A percentile compares a stretch with the other conserved stretches of the same genome.
Evolutionary conservation across 2,797 vertebrate genomes (phyloP).

Genomic region (Falco concolor): DNA sequence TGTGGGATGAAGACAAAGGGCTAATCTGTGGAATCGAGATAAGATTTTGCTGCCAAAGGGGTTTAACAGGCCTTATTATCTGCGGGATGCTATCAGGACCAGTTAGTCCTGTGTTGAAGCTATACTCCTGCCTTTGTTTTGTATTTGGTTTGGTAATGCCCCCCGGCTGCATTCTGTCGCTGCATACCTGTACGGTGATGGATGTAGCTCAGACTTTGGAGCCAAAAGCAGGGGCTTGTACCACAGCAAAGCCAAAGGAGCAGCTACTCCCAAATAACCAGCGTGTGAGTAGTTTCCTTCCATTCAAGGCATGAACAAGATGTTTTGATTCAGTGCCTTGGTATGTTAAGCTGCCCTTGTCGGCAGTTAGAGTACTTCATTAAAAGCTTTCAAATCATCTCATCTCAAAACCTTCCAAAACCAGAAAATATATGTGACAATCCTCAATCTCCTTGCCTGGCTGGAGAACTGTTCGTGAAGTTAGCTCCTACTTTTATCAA

Average conservation of each 20-base stretch:
- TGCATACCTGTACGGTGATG: conserved; percentile 17
- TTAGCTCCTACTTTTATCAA: not conserved
- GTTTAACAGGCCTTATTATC: not conserved
- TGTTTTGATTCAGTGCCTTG: conserved; percentile 41
- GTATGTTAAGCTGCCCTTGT: conserved; percentile 58
- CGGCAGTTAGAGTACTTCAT: conserved; percentile 17
- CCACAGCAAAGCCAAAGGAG: not conserved
- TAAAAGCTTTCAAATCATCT: conserved; percentile 16
- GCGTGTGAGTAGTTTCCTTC: conserved; percentile 54
- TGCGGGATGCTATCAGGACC: conserved; percentile 26
- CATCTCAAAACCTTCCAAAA: conserved; percentile 3
- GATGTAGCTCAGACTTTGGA: not conserved
- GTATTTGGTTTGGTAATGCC: not conserved
- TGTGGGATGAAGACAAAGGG: not conserved
- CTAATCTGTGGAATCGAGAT: not conserved
- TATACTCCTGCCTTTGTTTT: conserved; percentile 18
- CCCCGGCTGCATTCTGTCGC: conserved; percentile 25
- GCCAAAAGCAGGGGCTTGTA: not conserved
- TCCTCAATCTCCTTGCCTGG: not conserved
- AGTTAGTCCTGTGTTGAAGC: not conserved
- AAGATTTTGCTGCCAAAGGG: conserved; percentile 17
- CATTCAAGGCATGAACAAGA: conserved; percentile 58
- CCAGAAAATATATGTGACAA: not conserved
- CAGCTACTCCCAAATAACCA: conserved; percentile 37
- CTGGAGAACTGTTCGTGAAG: not conserved